Evolutionary conservation across 2,113 vertebrate genomes (phyloP), one percentile per base, ranked within the genome.

Genomic region (Archilochus colubris): DNA sequence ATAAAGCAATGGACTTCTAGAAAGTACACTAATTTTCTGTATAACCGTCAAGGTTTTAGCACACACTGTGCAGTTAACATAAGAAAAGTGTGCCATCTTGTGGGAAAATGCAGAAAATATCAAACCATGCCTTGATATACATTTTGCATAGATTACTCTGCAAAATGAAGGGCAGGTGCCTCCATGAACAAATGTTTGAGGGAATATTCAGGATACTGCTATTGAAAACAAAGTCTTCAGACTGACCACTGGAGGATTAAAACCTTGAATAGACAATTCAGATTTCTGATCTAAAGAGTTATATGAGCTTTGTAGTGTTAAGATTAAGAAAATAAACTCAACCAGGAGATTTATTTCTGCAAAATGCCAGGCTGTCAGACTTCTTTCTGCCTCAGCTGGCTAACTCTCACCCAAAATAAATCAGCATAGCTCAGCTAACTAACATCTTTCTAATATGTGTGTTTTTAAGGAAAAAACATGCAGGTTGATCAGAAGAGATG

Each of bases 71-170:
- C 3, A 21, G 62, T 21, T 87, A 43, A 72, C 54, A 6, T 80
- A 72, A 82, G 92, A 95, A 93, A 88, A 95, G 88, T 81, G 24
- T 94, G 94, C 96, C 97, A 96, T 88, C 97, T 97, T 89, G 97
- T 97, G 97, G 97, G 55, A 64, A 92, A 93, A 62, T 10, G 24
- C 1, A 18, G 83, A 46, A 86, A 80, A 88, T 24, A 87, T 8
- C 54, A 69, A 82, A 30, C 31, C 5, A 5, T 61, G 30, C 17
- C 24, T 70, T 80, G 40, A n/a, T 7, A 16, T 38, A 19, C 0
- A 9, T 70, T 89, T 84, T 68, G 25, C 14, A 6, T n/a, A 44
- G 4, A 11, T 55, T 30, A 11, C 53, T 31, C 19, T 58, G 21
- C 24, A 61, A 80, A 89, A 74, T 3, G 12, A 80, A 94, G 33